A percentile compares a stretch with the other conserved stretches of the same genome.
Conservation (phyloP, 2,797 vertebrate species). For the Pteropus rufus region DNA sequence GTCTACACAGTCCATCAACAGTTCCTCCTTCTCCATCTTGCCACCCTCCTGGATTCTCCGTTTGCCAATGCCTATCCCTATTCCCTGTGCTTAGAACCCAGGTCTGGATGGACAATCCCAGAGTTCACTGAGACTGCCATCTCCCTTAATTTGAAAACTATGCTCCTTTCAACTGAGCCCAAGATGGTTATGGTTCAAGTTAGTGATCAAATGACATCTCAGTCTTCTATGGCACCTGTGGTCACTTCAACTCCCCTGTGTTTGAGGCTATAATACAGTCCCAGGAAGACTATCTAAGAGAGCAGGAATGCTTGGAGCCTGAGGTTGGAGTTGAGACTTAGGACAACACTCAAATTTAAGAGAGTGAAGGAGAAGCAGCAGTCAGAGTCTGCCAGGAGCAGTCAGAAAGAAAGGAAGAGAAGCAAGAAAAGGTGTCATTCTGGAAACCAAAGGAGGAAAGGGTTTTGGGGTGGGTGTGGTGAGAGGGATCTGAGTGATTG, state of each 20-base stretch:
- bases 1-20: not conserved
- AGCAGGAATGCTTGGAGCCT: not conserved
- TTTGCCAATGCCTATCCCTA: not conserved
- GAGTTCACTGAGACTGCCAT: not conserved
- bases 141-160: not conserved
- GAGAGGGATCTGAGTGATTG: not conserved
- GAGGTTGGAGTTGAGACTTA: not conserved
- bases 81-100: not conserved
- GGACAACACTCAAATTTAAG: not conserved
- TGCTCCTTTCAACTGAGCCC: not conserved
- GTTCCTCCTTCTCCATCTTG: not conserved
- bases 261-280: not conserved
- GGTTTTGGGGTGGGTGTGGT: not conserved
- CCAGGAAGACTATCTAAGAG: not conserved
- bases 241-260: not conserved
- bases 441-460: not conserved
- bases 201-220: not conserved
- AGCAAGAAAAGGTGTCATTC: not conserved
- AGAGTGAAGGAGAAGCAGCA: not conserved
- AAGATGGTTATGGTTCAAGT: not conserved
- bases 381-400: not conserved
- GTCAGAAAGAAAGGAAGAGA: not conserved
- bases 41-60: not conserved
- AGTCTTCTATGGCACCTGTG: not conserved
- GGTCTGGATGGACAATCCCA: not conserved